Evolutionary conservation across 92 coral and sea anemone species (phyloP), one percentile per base, ranked within the genome.

Genomic region (Epizoanthus scotinus): DNA sequence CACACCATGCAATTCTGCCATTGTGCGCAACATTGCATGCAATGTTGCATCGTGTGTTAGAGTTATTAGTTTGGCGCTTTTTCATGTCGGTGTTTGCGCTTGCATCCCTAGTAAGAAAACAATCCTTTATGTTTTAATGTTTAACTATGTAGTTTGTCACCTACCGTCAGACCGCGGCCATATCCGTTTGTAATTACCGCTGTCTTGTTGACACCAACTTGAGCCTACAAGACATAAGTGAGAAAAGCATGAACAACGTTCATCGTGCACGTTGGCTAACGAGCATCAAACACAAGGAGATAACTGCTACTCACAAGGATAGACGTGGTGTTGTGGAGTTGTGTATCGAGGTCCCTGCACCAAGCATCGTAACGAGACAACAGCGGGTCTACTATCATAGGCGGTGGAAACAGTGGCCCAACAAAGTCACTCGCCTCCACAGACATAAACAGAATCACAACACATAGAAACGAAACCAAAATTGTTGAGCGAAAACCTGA

Each of bases 81-180:
- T n/a, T n/a, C n/a, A n/a, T n/a, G n/a, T n/a, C n/a, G n/a, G n/a
- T n/a, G n/a, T n/a, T n/a, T n/a, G n/a, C n/a, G n/a, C n/a, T n/a
- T n/a, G n/a, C n/a, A n/a, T n/a, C n/a, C n/a, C n/a, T n/a, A n/a
- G n/a, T n/a, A n/a, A n/a, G n/a, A n/a, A n/a, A n/a, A n/a, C n/a
- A n/a, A n/a, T n/a, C n/a, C n/a, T n/a, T n/a, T n/a, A n/a, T n/a
- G n/a, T n/a, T n/a, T n/a, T n/a, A n/a, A n/a, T n/a, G n/a, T n/a
- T n/a, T n/a, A n/a, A n/a, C n/a, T n/a, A n/a, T n/a, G n/a, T n/a
- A n/a, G 44, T 8, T 42, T 42, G 10, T 6, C 49, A 42, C 49
- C 49, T 57, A 75, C 81, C 56, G 81, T 75, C 81, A 58, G 38
- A 17, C 81, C 81, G 15, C 36, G 81, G 42, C 81, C 81, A 59